Evolutionary conservation across 1,140 invertebrate genomes (phyloP).

Genomic region (Hypsibius dujardini): DNA sequence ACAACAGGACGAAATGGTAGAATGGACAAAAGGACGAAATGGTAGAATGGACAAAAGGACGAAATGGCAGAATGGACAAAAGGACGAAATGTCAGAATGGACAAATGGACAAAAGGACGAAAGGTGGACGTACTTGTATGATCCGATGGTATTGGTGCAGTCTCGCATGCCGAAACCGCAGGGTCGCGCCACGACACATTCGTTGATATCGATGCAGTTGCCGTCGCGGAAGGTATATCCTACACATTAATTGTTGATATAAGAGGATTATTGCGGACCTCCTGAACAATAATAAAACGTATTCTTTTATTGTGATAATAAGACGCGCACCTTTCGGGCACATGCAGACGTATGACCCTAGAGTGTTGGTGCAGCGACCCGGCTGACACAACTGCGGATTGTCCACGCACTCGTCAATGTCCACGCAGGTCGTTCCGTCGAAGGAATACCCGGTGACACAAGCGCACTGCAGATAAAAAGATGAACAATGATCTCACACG

Average conservation of each 20-base stretch:
- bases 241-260: no score
- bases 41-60: no score
- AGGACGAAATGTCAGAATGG: no score
- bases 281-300: no score
- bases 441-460: slow-evolving; percentile 2
- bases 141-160: slow-evolving; percentile 54
- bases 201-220: slow-evolving; percentile 55
- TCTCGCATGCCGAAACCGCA: slow-evolving; percentile 44
- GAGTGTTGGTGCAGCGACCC: slow-evolving; percentile 44
- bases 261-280: no score
- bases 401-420: slow-evolving; percentile 52
- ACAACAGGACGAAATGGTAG: no score
- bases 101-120: no score
- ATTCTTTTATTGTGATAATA: no score
- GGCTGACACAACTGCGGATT: slow-evolving; percentile 48
- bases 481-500: no score
- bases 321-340: slow-evolving; percentile 36
- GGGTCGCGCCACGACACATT: slow-evolving; percentile 43
- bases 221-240: slow-evolving; percentile 37
- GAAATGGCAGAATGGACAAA: no score
- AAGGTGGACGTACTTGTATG: slow-evolving; percentile 36
- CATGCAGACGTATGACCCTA: slow-evolving; percentile 41
- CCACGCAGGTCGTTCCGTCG: slow-evolving; percentile 26
- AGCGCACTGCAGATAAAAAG: background rate
- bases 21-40: no score